These are phyloP conservation scores for Callospermophilus lateralis DNA, from an alignment of 2,113 vertebrate genomes.

Conservation along the genomic window DNA sequence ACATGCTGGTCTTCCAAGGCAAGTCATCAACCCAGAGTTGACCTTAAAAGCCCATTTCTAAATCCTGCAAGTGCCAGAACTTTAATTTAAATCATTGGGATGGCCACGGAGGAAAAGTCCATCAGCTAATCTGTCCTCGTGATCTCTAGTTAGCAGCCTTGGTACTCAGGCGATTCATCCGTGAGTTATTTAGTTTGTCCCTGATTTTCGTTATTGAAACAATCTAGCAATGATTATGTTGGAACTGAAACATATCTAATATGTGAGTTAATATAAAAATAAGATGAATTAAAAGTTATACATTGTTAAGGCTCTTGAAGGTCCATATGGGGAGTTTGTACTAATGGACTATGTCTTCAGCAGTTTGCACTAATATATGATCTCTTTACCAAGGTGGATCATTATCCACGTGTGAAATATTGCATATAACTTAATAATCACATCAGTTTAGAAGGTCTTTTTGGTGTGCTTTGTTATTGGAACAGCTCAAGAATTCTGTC, in stretches of 20 bases:
- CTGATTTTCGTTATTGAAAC: neutral
- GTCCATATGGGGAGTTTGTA: neutral
- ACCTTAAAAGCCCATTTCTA: neutral
- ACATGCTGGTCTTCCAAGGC: neutral
- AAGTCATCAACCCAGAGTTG: neutral
- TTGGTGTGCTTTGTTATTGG: neutral
- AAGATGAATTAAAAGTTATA: neutral
- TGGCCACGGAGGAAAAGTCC: neutral
- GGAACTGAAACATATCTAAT: neutral
- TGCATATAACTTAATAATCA: neutral
- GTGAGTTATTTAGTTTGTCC: too few species aligned
- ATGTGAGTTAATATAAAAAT: neutral
- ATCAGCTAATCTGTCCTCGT: rapidly evolving
- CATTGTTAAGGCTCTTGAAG: neutral
- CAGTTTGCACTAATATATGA: neutral
- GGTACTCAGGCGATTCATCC: rapidly evolving
- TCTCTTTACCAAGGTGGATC: neutral
- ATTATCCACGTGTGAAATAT: neutral
- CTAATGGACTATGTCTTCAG: neutral
- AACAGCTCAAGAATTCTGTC: neutral
- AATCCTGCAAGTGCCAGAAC: neutral
- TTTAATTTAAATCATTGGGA: neutral
- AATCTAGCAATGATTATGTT: neutral
- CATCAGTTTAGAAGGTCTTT: neutral
- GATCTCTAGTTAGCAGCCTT: neutral